phyloP scores from a whole-genome alignment of 2,113 vertebrate genomes.

The Ptyas mucosa region DNA sequence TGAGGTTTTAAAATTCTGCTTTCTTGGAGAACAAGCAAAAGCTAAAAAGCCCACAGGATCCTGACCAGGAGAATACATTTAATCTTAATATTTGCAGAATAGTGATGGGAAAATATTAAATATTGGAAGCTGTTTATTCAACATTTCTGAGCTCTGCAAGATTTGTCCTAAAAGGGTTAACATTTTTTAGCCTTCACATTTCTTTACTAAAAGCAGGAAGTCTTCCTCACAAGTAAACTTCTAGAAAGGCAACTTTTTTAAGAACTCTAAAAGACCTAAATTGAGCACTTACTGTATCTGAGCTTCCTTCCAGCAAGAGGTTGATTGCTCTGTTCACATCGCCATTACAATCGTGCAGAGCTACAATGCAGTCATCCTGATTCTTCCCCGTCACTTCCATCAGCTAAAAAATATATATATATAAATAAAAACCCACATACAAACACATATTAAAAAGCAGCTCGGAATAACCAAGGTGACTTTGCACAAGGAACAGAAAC shows the following conservation, averaged over 20 bases:
- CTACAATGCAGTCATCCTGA: constrained; percentile 93
- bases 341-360: constrained; percentile 91
- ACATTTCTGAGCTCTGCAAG: neutral
- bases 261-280: neutral
- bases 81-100: neutral
- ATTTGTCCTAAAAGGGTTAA: neutral
- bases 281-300: constrained; percentile 77
- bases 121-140: neutral
- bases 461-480: constrained; percentile 6
- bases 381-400: constrained; percentile 95
- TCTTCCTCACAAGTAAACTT: rapidly evolving
- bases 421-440: neutral
- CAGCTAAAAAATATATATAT: constrained; percentile 70
- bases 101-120: neutral
- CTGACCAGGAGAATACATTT: neutral
- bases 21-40: neutral
- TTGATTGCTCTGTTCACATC: constrained; percentile 97
- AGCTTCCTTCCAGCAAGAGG: constrained; percentile 87
- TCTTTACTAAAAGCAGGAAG: neutral
- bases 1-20: neutral
- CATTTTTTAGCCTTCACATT: neutral
- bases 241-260: neutral
- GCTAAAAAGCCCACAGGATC: neutral
- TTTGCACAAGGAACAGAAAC: neutral
- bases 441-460: constrained; percentile 32